Evolutionary conservation across 2,888 invertebrate genomes (phyloP), one percentile per base, ranked within the genome.

Genomic region (Lithosia quadra): DNA sequence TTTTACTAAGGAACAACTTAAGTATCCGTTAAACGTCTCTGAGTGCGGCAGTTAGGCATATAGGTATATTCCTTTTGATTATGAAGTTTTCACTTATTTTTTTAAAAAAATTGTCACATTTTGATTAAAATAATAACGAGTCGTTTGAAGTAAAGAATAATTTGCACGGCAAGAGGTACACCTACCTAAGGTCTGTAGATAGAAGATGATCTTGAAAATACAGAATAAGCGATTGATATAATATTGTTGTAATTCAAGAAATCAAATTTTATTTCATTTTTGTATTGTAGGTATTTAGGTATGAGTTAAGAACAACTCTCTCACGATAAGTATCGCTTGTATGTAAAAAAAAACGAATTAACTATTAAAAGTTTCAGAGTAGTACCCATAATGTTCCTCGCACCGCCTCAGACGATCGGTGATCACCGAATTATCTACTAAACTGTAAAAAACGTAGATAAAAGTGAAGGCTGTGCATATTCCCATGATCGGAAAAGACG

Each of bases 381-480:
- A 84, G 83, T 84, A 85, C 83, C 89, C 92, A 91, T 93, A 91
- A 91, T 89, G 92, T 90, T 88, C 90, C 80, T 69, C 67, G 72
- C 69, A 62, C 73, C 76, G 80, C 74, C 74, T 81, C 80, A 75
- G 77, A 76, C 84, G 83, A 81, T 85, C 84, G 86, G 81, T 86
- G 89, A 91, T 90, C 87, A 88, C 92, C 92, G 91, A 93, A 92
- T 92, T 91, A 91, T 91, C 90, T 88, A 91, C 90, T 92, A 91
- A 91, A 91, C 88, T 91, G 90, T 92, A 92, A 91, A 93, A 92
- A 93, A 92, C 89, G 91, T 91, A 91, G 91, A 91, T 90, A 88
- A 90, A 89, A 87, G 84, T 83, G 84, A 87, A 79, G 82, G 85
- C 82, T 86, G 87, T 85, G 87, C 89, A 91, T 91, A 90, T 93